These are phyloP conservation scores for Marcusenius ussheri DNA, from an alignment of 2,113 vertebrate genomes.

Conservation along the genomic window DNA sequence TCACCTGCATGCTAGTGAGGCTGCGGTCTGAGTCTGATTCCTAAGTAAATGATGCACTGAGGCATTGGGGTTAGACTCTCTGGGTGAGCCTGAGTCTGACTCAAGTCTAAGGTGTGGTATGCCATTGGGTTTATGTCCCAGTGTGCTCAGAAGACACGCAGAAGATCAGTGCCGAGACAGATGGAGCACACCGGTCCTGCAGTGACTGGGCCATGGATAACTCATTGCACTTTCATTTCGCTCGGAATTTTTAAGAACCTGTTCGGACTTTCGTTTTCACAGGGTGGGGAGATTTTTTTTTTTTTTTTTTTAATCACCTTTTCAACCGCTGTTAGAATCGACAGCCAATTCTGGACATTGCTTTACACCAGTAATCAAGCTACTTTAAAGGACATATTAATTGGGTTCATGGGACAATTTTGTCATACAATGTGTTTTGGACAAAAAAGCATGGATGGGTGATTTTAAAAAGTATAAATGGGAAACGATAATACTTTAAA, in stretches of 20 bases:
- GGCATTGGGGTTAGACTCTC: background rate
- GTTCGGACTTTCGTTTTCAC: background rate
- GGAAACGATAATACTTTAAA: constrained; percentile 58
- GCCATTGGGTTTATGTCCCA: background rate
- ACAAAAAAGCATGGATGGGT: constrained; percentile 51
- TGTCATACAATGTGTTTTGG: constrained; percentile 27
- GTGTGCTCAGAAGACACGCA: background rate
- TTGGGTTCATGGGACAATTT: constrained; percentile 44
- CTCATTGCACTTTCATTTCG: background rate
- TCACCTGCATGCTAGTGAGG: background rate
- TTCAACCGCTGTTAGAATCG: background rate
- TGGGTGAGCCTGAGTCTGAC: background rate
- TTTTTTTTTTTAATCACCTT: constrained; percentile 8
- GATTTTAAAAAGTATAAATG: constrained; percentile 54
- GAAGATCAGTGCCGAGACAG: constrained; percentile 5
- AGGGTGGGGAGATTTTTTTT: background rate
- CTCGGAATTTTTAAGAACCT: background rate
- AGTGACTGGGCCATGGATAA: background rate
- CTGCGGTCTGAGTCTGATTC: background rate
- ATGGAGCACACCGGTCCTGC: background rate
- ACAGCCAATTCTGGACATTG: constrained; percentile 3
- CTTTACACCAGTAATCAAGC: constrained; percentile 49
- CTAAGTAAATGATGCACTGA: background rate
- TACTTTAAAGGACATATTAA: constrained; percentile 51
- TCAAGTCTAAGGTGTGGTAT: background rate